Conservation (phyloP, 1,140 invertebrate species). For the Ganaspis sp. region DNA sequence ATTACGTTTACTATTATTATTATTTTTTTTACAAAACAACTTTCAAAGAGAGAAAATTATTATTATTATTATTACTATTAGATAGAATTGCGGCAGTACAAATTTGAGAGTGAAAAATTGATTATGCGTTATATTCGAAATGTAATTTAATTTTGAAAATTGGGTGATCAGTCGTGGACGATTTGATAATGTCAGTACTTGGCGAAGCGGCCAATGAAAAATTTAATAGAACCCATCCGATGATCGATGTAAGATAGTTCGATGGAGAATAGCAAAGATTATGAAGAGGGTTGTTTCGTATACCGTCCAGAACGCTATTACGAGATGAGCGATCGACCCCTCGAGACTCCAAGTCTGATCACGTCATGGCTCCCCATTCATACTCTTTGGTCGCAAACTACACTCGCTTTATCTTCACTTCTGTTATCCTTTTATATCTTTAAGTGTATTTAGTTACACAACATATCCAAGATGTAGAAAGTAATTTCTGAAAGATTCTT, state of each 20-base stretch:
- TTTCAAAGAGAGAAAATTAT: no score
- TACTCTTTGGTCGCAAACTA: slow-evolving; percentile 58
- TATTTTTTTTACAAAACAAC: no score
- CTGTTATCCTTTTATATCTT: slow-evolving; percentile 21
- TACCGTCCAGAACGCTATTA: slow-evolving; percentile 59
- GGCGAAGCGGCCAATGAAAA: slow-evolving; percentile 56
- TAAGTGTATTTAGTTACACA: slow-evolving; percentile 44
- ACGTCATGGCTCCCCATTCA: slow-evolving; percentile 57
- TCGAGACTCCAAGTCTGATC: slow-evolving; percentile 63
- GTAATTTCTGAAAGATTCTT: background rate
- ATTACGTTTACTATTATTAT: no score
- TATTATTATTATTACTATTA: background rate
- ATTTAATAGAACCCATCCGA: slow-evolving; percentile 67
- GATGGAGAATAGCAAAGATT: slow-evolving; percentile 69
- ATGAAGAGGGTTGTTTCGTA: slow-evolving; percentile 61
- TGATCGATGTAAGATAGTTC: slow-evolving; percentile 72
- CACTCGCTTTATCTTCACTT: slow-evolving; percentile 63
- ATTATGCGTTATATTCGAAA: background rate
- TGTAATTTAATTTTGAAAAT: slow-evolving; percentile 15
- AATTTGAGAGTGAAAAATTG: background rate
- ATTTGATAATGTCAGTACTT: slow-evolving; percentile 23
- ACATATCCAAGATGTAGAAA: background rate
- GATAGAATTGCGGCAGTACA: background rate
- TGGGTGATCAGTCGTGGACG: background rate
- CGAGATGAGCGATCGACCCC: slow-evolving; percentile 72